A percentile compares a stretch with the other conserved stretches of the same genome.
Conservation (phyloP, 2,888 invertebrate species). For the Hypolimnas misippus region DNA sequence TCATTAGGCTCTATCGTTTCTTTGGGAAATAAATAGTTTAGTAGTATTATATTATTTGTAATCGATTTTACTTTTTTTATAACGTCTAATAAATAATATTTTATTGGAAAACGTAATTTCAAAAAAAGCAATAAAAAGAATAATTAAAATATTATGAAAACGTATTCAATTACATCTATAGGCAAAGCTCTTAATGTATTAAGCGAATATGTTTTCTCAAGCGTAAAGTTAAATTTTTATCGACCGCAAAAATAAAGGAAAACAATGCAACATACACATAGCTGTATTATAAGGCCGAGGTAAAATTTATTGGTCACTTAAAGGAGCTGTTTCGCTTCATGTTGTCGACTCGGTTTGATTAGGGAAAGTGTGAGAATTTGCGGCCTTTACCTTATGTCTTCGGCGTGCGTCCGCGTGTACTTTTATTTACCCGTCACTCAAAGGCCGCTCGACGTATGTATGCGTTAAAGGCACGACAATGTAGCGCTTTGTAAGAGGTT, state of each 20-base stretch:
- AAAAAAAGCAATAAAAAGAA: too few species aligned
- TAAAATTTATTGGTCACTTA: slow-evolving; percentile 41
- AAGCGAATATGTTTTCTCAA: background rate
- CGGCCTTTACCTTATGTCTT: slow-evolving; percentile 38
- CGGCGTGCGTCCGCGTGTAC: slow-evolving; percentile 58
- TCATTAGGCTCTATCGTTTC: slow-evolving; percentile 17
- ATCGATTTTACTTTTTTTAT: too few species aligned
- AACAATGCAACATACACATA: slow-evolving; percentile 10
- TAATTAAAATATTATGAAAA: too few species aligned
- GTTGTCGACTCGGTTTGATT: slow-evolving; percentile 51
- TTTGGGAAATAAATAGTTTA: slow-evolving; percentile 4
- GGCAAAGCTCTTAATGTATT: background rate
- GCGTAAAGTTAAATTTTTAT: background rate
- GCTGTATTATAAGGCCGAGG: slow-evolving; percentile 21
- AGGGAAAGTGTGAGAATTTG: slow-evolving; percentile 68
- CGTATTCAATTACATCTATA: too few species aligned
- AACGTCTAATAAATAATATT: too few species aligned
- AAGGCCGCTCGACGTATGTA: slow-evolving; percentile 63
- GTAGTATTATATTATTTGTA: background rate
- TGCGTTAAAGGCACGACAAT: slow-evolving; percentile 70
- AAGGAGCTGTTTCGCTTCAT: slow-evolving; percentile 43
- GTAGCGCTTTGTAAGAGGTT: slow-evolving; percentile 70
- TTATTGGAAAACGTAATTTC: background rate
- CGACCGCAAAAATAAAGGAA: slow-evolving; percentile 15
- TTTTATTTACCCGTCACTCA: slow-evolving; percentile 81